Conservation (phyloP, 2,113 vertebrate species). For the Hippocampus comes region DNA sequence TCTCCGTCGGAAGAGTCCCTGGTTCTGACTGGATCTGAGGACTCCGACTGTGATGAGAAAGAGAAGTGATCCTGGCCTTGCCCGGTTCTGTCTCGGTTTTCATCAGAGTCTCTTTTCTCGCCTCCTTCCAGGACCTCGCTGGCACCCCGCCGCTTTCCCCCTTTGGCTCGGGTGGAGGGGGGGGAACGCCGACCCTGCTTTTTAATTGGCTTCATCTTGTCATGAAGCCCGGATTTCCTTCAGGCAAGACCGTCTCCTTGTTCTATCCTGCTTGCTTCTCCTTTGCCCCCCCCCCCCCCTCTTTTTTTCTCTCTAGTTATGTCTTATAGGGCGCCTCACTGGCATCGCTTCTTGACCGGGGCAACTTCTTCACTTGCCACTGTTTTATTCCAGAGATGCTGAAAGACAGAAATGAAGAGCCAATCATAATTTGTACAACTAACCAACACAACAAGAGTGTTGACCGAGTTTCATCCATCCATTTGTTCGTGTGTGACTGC, state of each 20-base stretch:
- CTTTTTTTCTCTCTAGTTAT: slow-evolving; percentile 39
- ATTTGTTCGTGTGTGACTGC: not conserved
- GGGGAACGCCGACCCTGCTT: slow-evolving; percentile 76
- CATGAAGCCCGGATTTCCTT: slow-evolving; percentile 48
- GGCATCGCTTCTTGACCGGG: slow-evolving; percentile 58
- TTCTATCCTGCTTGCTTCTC: slow-evolving; percentile 44
- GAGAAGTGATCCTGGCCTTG: slow-evolving; percentile 57
- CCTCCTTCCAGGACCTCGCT: slow-evolving; percentile 62
- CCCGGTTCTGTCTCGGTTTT: slow-evolving; percentile 63
- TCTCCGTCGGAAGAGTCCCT: slow-evolving; percentile 59
- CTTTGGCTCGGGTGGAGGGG: slow-evolving; percentile 81
- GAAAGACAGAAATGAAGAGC: slow-evolving; percentile 44
- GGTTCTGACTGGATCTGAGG: slow-evolving; percentile 49
- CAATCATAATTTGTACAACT: not conserved
- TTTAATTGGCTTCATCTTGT: slow-evolving; percentile 85
- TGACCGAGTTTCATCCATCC: not conserved
- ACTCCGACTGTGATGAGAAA: slow-evolving; percentile 46
- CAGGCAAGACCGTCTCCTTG: slow-evolving; percentile 43
- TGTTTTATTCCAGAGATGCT: slow-evolving; percentile 58
- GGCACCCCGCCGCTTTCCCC: slow-evolving; percentile 72
- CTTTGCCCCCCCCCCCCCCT: slow-evolving; percentile 12
- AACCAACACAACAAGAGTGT: not conserved
- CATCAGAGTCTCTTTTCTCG: slow-evolving; percentile 69
- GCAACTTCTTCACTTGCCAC: slow-evolving; percentile 40
- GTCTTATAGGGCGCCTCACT: slow-evolving; percentile 48